Evolutionary conservation across 2,113 vertebrate species (phyloP).

Genomic region (Todiramphus chloris): DNA sequence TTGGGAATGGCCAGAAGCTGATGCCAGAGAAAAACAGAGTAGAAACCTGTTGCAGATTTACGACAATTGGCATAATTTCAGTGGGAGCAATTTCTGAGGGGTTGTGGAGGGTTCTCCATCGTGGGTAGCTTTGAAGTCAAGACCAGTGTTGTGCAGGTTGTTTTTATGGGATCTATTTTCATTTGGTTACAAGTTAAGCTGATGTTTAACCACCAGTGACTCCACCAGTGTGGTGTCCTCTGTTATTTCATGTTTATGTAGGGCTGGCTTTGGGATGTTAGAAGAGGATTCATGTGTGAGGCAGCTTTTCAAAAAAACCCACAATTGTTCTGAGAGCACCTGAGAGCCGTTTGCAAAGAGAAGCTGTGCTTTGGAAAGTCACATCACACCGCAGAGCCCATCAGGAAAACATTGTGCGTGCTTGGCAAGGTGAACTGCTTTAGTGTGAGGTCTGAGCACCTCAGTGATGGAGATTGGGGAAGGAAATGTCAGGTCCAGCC

Average conservation of each 20-base stretch:
- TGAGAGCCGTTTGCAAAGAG: background rate
- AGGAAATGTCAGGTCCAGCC: background rate
- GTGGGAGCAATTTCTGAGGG: background rate
- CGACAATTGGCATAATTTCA: fast-evolving
- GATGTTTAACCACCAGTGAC: background rate
- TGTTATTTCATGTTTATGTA: background rate
- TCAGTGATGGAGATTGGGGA: background rate
- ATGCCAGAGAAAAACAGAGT: background rate
- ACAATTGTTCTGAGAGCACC: background rate
- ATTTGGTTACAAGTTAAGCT: background rate
- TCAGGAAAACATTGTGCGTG: background rate
- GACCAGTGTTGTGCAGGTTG: background rate
- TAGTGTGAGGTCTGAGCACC: background rate
- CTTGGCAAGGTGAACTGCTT: background rate
- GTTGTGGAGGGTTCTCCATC: background rate
- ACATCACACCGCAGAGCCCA: background rate
- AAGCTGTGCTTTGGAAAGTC: background rate
- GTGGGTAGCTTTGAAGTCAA: background rate
- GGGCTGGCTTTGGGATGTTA: background rate
- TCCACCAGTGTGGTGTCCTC: background rate
- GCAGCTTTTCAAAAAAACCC: background rate
- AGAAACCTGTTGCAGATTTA: background rate
- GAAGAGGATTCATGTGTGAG: background rate
- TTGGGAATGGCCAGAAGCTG: background rate
- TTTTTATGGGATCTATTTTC: background rate